These are phyloP conservation scores for Epinephelus lanceolatus DNA, from an alignment of 2,113 vertebrate species.

Conservation along the genomic window DNA sequence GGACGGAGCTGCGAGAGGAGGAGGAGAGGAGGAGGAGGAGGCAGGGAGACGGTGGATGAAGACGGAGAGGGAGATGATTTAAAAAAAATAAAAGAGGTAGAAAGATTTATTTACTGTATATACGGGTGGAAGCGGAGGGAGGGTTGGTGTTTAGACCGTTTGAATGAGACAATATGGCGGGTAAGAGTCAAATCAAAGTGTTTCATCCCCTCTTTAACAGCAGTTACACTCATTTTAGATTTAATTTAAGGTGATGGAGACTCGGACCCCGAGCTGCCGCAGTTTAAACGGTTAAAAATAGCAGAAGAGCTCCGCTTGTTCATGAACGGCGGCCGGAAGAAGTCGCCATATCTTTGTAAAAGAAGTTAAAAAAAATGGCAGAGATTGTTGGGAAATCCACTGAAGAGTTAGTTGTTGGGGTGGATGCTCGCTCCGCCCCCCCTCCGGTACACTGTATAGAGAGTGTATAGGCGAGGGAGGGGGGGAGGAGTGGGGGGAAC, in stretches of 20 bases:
- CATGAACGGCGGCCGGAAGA: too few relatives aligned
- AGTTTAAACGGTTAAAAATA: not conserved
- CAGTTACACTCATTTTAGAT: not conserved
- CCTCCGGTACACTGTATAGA: constrained; percentile 24
- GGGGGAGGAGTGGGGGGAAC: not conserved
- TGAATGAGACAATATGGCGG: not conserved
- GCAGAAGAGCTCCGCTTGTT: not conserved
- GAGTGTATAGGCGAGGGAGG: constrained; percentile 18
- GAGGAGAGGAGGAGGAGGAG: not conserved
- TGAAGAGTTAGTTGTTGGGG: constrained; percentile 42
- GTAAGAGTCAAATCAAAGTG: too few relatives aligned
- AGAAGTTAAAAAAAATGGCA: not conserved
- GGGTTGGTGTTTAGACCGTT: not conserved
- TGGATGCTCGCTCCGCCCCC: constrained; percentile 63
- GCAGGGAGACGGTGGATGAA: not conserved
- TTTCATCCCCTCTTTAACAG: not conserved
- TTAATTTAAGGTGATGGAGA: not conserved
- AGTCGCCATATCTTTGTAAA: not conserved
- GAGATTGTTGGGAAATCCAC: constrained; percentile 55
- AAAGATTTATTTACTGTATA: constrained; percentile 24
- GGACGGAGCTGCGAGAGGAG: constrained; percentile 25
- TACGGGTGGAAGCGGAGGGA: not conserved
- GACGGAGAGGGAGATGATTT: not conserved
- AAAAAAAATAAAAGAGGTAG: not conserved
- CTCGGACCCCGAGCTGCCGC: constrained; percentile 8